phyloP scores from a whole-genome alignment of 2,797 vertebrate genomes.

The Spondyliosoma cantharus region DNA sequence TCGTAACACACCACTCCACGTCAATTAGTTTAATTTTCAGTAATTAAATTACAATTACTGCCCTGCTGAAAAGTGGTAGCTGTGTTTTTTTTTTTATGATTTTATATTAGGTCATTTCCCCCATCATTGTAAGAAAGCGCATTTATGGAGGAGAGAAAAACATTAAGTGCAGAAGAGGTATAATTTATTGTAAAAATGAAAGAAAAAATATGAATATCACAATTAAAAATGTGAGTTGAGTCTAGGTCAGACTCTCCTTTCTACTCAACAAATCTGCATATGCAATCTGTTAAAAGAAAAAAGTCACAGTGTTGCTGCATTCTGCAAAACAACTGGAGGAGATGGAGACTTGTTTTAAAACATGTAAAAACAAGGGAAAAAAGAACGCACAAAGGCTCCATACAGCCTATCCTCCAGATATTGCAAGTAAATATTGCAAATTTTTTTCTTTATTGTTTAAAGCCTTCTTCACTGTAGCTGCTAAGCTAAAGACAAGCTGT shows the following conservation, averaged over 20 bases:
- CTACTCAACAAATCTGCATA: background rate
- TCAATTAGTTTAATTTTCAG: background rate
- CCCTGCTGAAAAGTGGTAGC: background rate
- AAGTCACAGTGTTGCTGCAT: background rate
- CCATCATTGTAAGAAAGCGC: background rate
- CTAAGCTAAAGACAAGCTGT: too few relatives aligned
- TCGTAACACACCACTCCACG: background rate
- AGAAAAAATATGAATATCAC: background rate
- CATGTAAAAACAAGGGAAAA: too few relatives aligned
- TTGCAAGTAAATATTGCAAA: too few relatives aligned
- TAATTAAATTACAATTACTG: background rate
- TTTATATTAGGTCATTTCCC: background rate
- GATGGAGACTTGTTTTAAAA: too few relatives aligned
- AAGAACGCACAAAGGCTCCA: too few relatives aligned
- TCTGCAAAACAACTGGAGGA: too few relatives aligned
- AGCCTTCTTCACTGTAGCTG: too few relatives aligned
- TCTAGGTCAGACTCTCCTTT: constrained; percentile 4
- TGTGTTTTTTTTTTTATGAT: background rate
- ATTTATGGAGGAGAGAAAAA: background rate
- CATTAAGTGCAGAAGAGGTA: too few relatives aligned
- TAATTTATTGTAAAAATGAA: background rate
- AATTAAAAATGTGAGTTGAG: background rate
- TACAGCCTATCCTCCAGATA: too few relatives aligned
- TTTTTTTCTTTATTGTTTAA: too few relatives aligned
- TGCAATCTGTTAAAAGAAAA: constrained; percentile 1